Evolutionary conservation across 2,797 vertebrate species (phyloP), one percentile per base, ranked within the genome.

Genomic region (Tauraco hartlaubi): DNA sequence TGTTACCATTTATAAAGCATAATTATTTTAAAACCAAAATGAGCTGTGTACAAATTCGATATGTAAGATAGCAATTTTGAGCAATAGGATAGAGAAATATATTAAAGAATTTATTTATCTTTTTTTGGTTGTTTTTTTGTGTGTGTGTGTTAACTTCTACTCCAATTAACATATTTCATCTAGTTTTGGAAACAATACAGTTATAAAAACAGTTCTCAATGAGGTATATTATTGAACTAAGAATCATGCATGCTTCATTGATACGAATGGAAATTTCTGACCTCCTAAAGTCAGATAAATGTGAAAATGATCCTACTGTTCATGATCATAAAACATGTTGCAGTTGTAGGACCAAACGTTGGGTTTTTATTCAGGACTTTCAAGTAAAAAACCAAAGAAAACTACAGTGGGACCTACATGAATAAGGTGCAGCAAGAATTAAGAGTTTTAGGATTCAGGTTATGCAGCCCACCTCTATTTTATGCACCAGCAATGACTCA

Each of bases 191-290:
- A 82, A 87, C 11, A 82, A 66, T 12, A n/a, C 9, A 52, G 5
- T 54, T 68, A 25, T 5, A 61, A 88, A 72, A 62, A 12, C 3
- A 56, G 6, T 41, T 54, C 25, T 25, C 25, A 66, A 81, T n/a
- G 19, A 73, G 29, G 4, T 15, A 51, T 21, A 28, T 56, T 79
- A 77, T 11, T 77, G 31, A 91, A 62, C 15, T 51, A 68, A 77
- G 35, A 78, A 37, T 51, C 25, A 48, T 0, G 1, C 5, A 23
- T 10, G 2, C 2, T 86, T 3, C 7, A 13, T 75, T 1, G 2
- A 44, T 29, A 59, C 2, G 22, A 9, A 6, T 28, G 26, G 46
- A 77, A 39, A 66, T 49, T 93, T 94, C 25, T 86, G 16, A 55
- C 6, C 12, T 49, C 25, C 8, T 72, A 66, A 62, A 54, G 51